phyloP scores from a whole-genome alignment of 2,797 vertebrate species.

The Eleutherodactylus coqui region DNA sequence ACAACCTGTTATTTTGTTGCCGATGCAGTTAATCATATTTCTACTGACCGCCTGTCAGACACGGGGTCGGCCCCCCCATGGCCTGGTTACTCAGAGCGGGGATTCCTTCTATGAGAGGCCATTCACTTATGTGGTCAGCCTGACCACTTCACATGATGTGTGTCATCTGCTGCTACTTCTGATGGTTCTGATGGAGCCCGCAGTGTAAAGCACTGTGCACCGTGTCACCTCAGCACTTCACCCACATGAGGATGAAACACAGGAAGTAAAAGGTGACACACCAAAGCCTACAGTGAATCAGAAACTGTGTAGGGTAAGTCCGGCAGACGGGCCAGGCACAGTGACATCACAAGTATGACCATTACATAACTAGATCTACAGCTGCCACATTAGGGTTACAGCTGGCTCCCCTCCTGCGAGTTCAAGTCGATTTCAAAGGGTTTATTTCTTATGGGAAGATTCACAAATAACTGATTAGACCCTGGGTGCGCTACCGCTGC shows the following conservation, averaged over 20 bases:
- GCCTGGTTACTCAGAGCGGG: conserved; percentile 22
- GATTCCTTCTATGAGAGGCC: background rate
- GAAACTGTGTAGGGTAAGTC: background rate
- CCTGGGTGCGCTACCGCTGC: too few relatives aligned
- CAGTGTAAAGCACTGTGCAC: background rate
- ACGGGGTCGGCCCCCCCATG: conserved; percentile 4
- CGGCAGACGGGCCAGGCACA: background rate
- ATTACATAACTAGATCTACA: background rate
- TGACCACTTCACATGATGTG: background rate
- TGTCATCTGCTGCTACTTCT: background rate
- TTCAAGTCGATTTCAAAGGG: too few relatives aligned
- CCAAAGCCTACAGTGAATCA: background rate
- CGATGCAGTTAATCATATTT: conserved; percentile 46
- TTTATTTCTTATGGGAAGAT: background rate
- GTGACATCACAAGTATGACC: background rate
- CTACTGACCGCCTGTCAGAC: conserved; percentile 43
- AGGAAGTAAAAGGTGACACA: background rate
- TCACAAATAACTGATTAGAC: background rate
- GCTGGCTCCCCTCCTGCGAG: too few relatives aligned
- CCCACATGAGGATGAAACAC: too few relatives aligned
- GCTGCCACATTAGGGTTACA: background rate
- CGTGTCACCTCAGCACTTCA: background rate
- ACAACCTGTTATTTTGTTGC: conserved; percentile 54
- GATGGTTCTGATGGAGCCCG: conserved; percentile 16
- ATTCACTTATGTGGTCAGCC: conserved; percentile 31